phyloP scores from a whole-genome alignment of 2,113 vertebrate genomes.

The Lophochroa leadbeateri region DNA sequence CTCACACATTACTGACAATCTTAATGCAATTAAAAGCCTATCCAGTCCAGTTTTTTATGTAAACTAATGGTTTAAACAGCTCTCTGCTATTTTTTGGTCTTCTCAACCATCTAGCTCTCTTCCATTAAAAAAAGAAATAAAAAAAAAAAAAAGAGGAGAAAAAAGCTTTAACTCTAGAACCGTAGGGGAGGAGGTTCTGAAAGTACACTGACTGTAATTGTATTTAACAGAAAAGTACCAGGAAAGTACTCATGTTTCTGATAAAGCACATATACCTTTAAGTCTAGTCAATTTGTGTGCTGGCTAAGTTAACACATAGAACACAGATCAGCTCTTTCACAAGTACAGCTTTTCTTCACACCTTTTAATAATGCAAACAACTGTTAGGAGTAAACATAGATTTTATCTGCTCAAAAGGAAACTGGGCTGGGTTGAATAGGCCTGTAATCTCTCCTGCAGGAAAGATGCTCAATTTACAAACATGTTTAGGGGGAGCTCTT shows the following conservation, averaged over 20 bases:
- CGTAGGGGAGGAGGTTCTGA: not conserved
- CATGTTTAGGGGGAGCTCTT: not conserved
- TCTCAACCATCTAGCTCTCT: not conserved
- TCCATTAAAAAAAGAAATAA: not conserved
- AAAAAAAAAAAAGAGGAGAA: not conserved
- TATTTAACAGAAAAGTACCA: not conserved
- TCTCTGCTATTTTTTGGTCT: not conserved
- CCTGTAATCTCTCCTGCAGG: not conserved
- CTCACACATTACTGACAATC: not conserved
- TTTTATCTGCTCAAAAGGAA: not conserved
- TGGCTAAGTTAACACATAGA: not conserved
- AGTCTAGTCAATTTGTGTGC: not conserved
- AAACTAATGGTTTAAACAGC: not conserved
- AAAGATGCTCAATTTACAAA: not conserved
- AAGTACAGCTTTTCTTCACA: not conserved
- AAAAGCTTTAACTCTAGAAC: not conserved
- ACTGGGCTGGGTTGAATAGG: not conserved
- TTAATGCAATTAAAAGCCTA: not conserved
- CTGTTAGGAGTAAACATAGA: not conserved
- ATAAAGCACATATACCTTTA: not conserved
- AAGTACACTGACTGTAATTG: not conserved
- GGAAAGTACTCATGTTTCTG: not conserved
- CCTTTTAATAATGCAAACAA: not conserved
- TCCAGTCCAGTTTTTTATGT: not conserved
- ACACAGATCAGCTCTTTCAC: not conserved